Base-by-base conservation (phyloP, 92 coral and sea anemone species). In the Desmophyllum pertusum region DNA sequence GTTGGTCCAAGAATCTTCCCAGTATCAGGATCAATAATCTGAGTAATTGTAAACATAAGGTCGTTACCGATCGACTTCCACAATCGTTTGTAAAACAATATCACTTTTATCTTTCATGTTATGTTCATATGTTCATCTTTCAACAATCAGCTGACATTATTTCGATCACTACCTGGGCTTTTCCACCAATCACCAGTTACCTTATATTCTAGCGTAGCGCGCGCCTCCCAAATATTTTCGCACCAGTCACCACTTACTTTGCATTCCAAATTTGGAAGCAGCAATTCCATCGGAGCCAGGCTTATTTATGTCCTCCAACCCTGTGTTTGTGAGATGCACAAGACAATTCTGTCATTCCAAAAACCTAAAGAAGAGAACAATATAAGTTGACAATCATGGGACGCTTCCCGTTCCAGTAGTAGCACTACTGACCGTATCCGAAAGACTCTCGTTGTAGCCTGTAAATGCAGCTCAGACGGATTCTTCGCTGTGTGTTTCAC, bases 21-120 rank as follows among this genome's bases (percentile, higher is more conserved):
- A 21, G 93, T 91, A 7, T 90, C 52, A 35, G 81, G 67, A 87
- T 95, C 94, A 75, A 89, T 71, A 29, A 95, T 81, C 98, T 95
- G 77, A 4, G n/a, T 51, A 18, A 6, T 14, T 51, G 23, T 15
- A 51, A n/a, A 50, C 11, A 45, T 43, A 43, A 14, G 50, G n/a
- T n/a, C n/a, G n/a, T n/a, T n/a, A n/a, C n/a, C n/a, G n/a, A n/a
- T n/a, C n/a, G n/a, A n/a, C n/a, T n/a, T n/a, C n/a, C n/a, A n/a
- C n/a, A n/a, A n/a, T n/a, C n/a, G n/a, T n/a, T n/a, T n/a, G n/a
- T n/a, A n/a, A n/a, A n/a, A n/a, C n/a, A n/a, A n/a, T n/a, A n/a
- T n/a, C n/a, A n/a, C n/a, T n/a, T n/a, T n/a, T n/a, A n/a, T n/a
- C n/a, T n/a, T n/a, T n/a, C n/a, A n/a, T n/a, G n/a, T n/a, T n/a